phyloP scores from a whole-genome alignment of 2,113 vertebrate genomes.

The Heteronetta atricapilla region DNA sequence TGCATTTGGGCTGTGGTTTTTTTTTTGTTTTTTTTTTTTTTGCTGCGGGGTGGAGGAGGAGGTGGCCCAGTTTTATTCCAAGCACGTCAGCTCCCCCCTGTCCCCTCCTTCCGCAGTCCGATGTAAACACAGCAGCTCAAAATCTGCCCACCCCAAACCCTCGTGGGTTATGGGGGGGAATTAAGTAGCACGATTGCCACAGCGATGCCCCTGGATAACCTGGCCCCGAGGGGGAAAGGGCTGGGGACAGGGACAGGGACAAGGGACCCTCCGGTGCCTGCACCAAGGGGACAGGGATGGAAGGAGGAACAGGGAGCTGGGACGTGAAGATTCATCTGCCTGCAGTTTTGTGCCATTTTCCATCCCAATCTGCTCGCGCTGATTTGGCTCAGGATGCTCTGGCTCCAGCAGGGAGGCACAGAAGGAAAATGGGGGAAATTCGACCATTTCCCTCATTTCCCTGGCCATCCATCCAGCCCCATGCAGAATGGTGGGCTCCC shows the following conservation, averaged over 20 bases:
- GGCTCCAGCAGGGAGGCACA: background rate
- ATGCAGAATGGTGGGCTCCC: background rate
- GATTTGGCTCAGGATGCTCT: background rate
- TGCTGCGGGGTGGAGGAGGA: constrained; percentile 28
- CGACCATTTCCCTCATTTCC: background rate
- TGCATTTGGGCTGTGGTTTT: background rate
- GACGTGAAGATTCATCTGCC: background rate
- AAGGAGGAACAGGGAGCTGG: background rate
- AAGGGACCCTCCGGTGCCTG: background rate
- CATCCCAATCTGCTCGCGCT: background rate
- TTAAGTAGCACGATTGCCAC: background rate
- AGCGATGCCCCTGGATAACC: constrained; percentile 32
- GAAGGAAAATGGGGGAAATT: constrained; percentile 32
- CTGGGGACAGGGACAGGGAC: rapidly evolving
- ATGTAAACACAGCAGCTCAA: constrained; percentile 49
- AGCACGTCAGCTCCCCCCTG: constrained; percentile 32
- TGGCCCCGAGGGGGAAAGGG: constrained; percentile 36
- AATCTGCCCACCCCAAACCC: constrained; percentile 34
- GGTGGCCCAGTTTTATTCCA: constrained; percentile 21
- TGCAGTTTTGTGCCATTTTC: background rate
- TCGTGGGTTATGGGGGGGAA: background rate
- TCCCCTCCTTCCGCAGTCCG: constrained; percentile 52
- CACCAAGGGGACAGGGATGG: rapidly evolving
- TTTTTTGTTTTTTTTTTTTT: background rate
- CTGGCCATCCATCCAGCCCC: background rate